Percentiles rank a stretch among this genome's conserved stretches.
Conservation (phyloP, 2,888 invertebrate species). For the Cantharis nigra region DNA sequence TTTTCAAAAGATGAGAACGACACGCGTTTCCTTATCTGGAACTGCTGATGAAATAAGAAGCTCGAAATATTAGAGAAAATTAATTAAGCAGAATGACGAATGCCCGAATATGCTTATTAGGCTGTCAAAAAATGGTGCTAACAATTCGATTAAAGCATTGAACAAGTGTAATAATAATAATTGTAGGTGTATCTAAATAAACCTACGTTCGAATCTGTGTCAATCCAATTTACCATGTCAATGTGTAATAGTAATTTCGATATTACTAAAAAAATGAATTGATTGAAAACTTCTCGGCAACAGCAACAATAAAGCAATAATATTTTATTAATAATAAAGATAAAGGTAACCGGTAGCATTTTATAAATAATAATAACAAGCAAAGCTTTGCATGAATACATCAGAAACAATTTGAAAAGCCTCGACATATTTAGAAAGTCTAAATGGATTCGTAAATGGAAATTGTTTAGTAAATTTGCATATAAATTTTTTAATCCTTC, state of each 20-base stretch:
- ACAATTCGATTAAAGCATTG: neutral
- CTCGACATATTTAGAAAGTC: slow-evolving; percentile 4
- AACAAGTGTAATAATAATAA: neutral
- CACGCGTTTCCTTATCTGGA: neutral
- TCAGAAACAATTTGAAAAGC: neutral
- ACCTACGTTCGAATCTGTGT: neutral
- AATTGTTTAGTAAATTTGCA: slow-evolving; percentile 1
- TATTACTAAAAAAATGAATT: neutral
- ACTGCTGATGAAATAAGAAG: neutral
- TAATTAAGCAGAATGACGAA: neutral
- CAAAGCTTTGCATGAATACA: neutral
- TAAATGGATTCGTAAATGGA: neutral
- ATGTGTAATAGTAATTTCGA: neutral
- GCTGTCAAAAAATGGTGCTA: neutral
- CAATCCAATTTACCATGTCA: neutral
- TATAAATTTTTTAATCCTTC: neutral
- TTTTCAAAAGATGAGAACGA: neutral
- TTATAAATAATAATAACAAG: slow-evolving; percentile 1
- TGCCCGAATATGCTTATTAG: neutral
- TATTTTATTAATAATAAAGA: slow-evolving; percentile 4
- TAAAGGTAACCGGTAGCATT: slow-evolving; percentile 10
- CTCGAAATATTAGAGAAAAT: neutral
- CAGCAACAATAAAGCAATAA: neutral
- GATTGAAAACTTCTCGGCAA: neutral
- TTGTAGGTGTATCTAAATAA: neutral